Base-by-base conservation (phyloP, 2,888 invertebrate genomes). In the Drosophila sordidapex region DNA sequence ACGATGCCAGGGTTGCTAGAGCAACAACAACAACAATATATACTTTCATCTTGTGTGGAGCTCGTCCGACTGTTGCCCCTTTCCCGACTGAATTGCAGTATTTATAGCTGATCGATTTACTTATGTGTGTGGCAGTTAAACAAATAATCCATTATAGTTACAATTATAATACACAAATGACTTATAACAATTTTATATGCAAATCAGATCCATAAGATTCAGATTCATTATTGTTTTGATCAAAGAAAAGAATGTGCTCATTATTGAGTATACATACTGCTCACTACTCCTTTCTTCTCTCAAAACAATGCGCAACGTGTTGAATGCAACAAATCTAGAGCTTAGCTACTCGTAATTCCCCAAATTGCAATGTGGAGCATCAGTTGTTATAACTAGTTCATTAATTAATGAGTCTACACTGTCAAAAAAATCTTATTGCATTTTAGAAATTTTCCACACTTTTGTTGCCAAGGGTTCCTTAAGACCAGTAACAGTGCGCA, bases 1-100 rank as follows among this genome's bases (percentile, higher is more conserved):
- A 29, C 6, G 79, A 31, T 7, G 79, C 74, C 62, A 90, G 52
- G 7, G 54, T 56, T n/a, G 53, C 31, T 27, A 81, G 10, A 6
- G 65, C 69, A 29, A 76, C 4, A 2, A 51, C 4, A 2, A 51
- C 49, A 11, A 74, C 18, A 18, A 67, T 25, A 21, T 25, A 57
- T 10, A 31, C 13, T 29, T 49, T 76, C 87, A 83, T 87, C 33
- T 33, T 58, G 40, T 31, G 21, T 43, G 57, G 11, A 25, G 27
- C 51, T 46, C 36, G 11, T 48, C 2, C 29, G 10, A 76, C 68
- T 77, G 49, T 35, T 74, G 64, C 21, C 4, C 53, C 5, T 6
- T 18, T 15, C 15, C 15, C 21, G 25, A 18, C 1, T 3, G 38
- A 5, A 4, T 11, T 60, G 49, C 51, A 5, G 60, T 76, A 76